Base-by-base conservation (phyloP, 2,888 invertebrate genomes). In the Lasioglossum vierecki region DNA sequence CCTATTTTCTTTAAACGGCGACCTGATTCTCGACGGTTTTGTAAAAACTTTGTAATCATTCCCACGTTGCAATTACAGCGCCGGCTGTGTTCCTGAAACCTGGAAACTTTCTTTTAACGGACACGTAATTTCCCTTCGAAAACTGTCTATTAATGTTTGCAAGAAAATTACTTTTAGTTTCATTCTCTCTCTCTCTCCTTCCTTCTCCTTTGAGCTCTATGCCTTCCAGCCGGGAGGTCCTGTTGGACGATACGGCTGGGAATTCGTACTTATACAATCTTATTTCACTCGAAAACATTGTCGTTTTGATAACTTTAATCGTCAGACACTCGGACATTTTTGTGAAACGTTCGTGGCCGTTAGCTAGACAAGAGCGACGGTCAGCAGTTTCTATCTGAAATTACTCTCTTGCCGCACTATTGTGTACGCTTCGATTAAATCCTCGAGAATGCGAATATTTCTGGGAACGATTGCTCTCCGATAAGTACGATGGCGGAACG, bases 11-110 rank as follows among this genome's bases (percentile, higher is more conserved):
- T 53, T 71, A 44, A 73, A 74, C 73, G 63, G 41, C 63, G 41
- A 44, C 49, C n/a, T 39, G 39, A 53, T n/a, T 57, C 70, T 9
- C 39, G 11, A 11, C 26, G 15, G 46, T 68, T 77, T 77, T 71
- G 15, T 41, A 60, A 82, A 77, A 57, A 74, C 73, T 60, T 74
- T 70, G 74, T 46, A 60, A 68, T 30, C 30, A 71, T 11, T 83
- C 44, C 63, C 35, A 15, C 35, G 30, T 60, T 30, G 35, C 22
- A 60, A 44, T 76, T 63, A 30, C 63, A 30, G 63, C 44, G 26
- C 26, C 76, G 22, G 63, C 63, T 22, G 41, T 22, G 76, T 13
- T 63, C 44, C 63, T 53, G 26, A 75, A 75, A 41, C 35, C 26
- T 35, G 30, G 44, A 13, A 39, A 76, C 41, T 60, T 46, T 46